Percentiles rank a stretch among this genome's conserved stretches.
Evolutionary conservation across 2,888 invertebrate genomes (phyloP).

Genomic region (Acronicta aceris): DNA sequence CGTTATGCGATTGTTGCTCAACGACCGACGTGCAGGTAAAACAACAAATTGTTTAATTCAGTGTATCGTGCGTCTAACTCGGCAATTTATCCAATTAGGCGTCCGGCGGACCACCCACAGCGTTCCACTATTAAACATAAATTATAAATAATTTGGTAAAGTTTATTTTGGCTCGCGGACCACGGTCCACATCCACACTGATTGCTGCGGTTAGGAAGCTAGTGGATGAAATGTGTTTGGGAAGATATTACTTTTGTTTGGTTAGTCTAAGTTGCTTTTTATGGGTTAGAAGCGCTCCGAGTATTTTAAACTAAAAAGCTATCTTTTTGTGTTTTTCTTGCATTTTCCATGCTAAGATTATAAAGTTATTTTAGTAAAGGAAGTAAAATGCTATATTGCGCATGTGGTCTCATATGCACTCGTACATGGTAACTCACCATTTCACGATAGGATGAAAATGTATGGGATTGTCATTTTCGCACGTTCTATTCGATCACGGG

Average conservation of each 20-base stretch:
- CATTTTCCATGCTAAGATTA: no score
- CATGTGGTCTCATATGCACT: no score
- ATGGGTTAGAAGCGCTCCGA: constrained; percentile 28
- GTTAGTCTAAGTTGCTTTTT: constrained; percentile 41
- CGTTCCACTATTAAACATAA: constrained; percentile 84
- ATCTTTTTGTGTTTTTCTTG: no score
- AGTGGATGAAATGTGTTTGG: constrained; percentile 47
- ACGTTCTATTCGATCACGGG: no score
- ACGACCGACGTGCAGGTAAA: constrained; percentile 69
- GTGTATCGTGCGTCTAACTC: constrained; percentile 86
- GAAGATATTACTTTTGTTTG: constrained; percentile 53
- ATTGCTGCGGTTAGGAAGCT: constrained; percentile 68
- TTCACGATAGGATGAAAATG: no score
- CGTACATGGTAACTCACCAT: no score
- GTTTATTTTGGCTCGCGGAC: constrained; percentile 72
- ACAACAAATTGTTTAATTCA: constrained; percentile 84
- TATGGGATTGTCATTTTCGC: no score
- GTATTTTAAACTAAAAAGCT: background rate
- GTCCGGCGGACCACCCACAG: constrained; percentile 83
- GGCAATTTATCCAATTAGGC: constrained; percentile 88
- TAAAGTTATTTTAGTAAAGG: no score
- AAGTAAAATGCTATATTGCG: no score
- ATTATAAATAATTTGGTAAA: constrained; percentile 87
- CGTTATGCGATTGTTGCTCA: constrained; percentile 62
- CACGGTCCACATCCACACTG: constrained; percentile 66